Evolutionary conservation across 2,113 vertebrate species (phyloP).

Genomic region (Pteropus alecto): DNA sequence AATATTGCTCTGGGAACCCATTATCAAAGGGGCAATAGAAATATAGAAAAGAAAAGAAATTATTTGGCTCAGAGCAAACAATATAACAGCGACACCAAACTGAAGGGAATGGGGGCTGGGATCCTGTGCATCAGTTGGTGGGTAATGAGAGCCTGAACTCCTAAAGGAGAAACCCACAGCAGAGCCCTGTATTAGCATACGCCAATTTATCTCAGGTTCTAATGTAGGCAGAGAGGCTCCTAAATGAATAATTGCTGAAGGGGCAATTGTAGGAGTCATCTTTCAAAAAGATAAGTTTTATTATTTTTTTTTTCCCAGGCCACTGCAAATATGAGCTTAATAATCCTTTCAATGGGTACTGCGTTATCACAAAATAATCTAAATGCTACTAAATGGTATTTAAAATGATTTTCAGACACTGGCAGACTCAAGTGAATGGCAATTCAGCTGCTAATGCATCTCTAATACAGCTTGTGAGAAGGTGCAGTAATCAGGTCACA

Average conservation of each 20-base stretch:
- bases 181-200: constrained; percentile 42
- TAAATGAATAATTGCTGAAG: constrained; percentile 67
- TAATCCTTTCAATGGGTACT: constrained; percentile 62
- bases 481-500: background rate
- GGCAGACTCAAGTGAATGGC: constrained; percentile 27
- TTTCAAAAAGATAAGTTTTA: constrained; percentile 61
- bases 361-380: constrained; percentile 70
- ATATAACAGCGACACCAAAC: constrained; percentile 41
- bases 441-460: constrained; percentile 52
- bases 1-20: constrained; percentile 52
- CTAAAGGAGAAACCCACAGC: constrained; percentile 45
- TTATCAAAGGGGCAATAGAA: constrained; percentile 63
- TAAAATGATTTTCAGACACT: constrained; percentile 68
- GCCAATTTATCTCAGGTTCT: constrained; percentile 59
- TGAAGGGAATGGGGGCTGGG: constrained; percentile 32
- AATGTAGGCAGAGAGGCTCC: constrained; percentile 46
- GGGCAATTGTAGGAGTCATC: constrained; percentile 44
- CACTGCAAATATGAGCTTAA: constrained; percentile 66
- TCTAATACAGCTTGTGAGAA: constrained; percentile 21
- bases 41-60: constrained; percentile 72
- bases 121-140: background rate
- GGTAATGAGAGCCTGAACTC: constrained; percentile 59
- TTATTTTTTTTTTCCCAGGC: constrained; percentile 68
- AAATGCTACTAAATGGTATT: constrained; percentile 69
- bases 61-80: constrained; percentile 59